These are phyloP conservation scores for Cynodonichthys magdalenae DNA, from an alignment of 2,797 vertebrate genomes.

Conservation along the genomic window DNA sequence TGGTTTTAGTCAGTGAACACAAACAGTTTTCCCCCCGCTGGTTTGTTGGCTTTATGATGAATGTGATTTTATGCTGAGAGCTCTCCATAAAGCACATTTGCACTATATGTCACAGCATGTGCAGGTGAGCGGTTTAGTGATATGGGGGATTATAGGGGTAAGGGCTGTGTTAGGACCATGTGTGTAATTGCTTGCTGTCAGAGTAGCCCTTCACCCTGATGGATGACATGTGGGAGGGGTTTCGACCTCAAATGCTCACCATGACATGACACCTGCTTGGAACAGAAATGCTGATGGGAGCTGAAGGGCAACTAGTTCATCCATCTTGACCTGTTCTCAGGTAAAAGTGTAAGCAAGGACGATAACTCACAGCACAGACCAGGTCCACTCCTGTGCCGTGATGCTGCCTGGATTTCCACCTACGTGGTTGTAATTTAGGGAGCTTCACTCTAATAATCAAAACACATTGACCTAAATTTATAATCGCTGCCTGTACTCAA, in stretches of 20 bases:
- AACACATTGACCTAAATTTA: constrained; percentile 54
- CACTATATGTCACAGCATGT: constrained; percentile 8
- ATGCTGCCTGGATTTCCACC: constrained; percentile 29
- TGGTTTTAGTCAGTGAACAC: not conserved
- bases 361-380: constrained; percentile 51
- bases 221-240: constrained; percentile 56
- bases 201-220: constrained; percentile 48
- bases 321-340: constrained; percentile 50
- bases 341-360: constrained; percentile 63
- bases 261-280: constrained; percentile 46
- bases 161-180: constrained; percentile 21
- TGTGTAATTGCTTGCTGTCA: constrained; percentile 67
- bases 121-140: constrained; percentile 6
- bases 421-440: constrained; percentile 42
- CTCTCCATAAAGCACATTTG: constrained; percentile 26
- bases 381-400: constrained; percentile 22
- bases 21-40: too few species aligned
- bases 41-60: too few species aligned
- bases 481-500: constrained; percentile 29
- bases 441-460: constrained; percentile 49
- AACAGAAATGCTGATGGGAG: constrained; percentile 70
- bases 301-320: constrained; percentile 71
- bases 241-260: constrained; percentile 50
- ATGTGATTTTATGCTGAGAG: constrained; percentile 31
- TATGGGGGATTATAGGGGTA: constrained; percentile 13